phyloP scores from a whole-genome alignment of 2,888 invertebrate genomes.

The Digitonthophagus gazella region DNA sequence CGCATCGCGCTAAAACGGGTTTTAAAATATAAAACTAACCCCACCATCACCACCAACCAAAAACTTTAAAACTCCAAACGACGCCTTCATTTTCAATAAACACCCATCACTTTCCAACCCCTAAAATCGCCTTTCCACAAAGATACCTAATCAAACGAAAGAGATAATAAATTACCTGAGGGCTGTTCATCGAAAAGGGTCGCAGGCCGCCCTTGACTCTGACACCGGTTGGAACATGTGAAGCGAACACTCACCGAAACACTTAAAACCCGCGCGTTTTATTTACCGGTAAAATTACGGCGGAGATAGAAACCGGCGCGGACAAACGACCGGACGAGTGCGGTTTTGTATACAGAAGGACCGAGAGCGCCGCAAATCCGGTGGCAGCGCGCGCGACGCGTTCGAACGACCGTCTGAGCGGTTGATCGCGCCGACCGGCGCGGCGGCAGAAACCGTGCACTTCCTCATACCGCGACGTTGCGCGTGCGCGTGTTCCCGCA shows the following conservation, averaged over 20 bases:
- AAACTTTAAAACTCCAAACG: too few relatives aligned
- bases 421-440: constrained; percentile 20
- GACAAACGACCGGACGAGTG: not conserved
- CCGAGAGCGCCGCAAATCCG: not conserved
- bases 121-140: not conserved
- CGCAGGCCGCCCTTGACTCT: not conserved
- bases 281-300: not conserved
- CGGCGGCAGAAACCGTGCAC: constrained; percentile 23
- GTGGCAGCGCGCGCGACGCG: constrained; percentile 7
- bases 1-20: not conserved
- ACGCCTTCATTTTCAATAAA: too few relatives aligned
- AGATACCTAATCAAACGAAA: not conserved
- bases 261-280: not conserved
- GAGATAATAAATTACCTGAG: not conserved
- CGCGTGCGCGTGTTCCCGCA: constrained; percentile 33
- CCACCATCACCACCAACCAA: too few relatives aligned
- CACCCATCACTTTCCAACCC: too few relatives aligned
- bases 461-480: constrained; percentile 37
- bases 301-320: not conserved
- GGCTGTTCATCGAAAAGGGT: not conserved
- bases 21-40: not conserved
- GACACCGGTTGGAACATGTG: not conserved
- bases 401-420: constrained; percentile 12
- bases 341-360: not conserved
- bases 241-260: not conserved